These are phyloP conservation scores for Cerastis leucographa DNA, from an alignment of 2,888 invertebrate species.

Conservation along the genomic window DNA sequence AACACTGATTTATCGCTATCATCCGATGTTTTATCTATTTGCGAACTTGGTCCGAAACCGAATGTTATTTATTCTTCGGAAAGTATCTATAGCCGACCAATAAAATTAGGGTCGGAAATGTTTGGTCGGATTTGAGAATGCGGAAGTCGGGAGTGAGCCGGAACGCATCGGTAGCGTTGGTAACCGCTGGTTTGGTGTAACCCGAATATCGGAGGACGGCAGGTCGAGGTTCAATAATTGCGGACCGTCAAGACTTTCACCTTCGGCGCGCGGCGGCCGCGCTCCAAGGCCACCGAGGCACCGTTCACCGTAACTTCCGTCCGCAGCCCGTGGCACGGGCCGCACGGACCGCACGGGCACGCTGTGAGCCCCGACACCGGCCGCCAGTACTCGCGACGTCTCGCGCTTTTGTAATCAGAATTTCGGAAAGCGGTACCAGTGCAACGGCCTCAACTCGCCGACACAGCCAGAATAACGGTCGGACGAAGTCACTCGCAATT, in stretches of 20 bases:
- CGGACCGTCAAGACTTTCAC: constrained; percentile 88
- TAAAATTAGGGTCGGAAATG: constrained; percentile 60
- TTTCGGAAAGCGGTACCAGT: constrained; percentile 81
- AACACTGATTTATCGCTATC: constrained; percentile 57
- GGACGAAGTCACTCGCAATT: constrained; percentile 71
- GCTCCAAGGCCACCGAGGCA: constrained; percentile 85
- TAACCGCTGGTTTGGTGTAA: constrained; percentile 72
- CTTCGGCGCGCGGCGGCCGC: constrained; percentile 86
- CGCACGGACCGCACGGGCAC: constrained; percentile 56
- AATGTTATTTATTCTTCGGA: constrained; percentile 40
- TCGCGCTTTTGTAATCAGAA: constrained; percentile 81
- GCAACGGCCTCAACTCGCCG: constrained; percentile 75
- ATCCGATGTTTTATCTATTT: constrained; percentile 54
- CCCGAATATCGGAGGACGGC: constrained; percentile 84
- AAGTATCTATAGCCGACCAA: constrained; percentile 40
- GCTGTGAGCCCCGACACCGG: constrained; percentile 63
- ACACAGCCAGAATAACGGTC: constrained; percentile 74
- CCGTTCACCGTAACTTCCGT: constrained; percentile 86
- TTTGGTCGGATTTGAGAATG: constrained; percentile 68
- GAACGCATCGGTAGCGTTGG: constrained; percentile 64
- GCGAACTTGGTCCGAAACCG: constrained; percentile 46
- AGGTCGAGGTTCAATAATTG: constrained; percentile 89
- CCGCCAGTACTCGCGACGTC: constrained; percentile 69
- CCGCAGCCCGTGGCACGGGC: constrained; percentile 75
- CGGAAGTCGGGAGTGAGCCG: constrained; percentile 75